Base-by-base conservation (phyloP, 1,140 invertebrate species). In the Rhyacophila brunnea region DNA sequence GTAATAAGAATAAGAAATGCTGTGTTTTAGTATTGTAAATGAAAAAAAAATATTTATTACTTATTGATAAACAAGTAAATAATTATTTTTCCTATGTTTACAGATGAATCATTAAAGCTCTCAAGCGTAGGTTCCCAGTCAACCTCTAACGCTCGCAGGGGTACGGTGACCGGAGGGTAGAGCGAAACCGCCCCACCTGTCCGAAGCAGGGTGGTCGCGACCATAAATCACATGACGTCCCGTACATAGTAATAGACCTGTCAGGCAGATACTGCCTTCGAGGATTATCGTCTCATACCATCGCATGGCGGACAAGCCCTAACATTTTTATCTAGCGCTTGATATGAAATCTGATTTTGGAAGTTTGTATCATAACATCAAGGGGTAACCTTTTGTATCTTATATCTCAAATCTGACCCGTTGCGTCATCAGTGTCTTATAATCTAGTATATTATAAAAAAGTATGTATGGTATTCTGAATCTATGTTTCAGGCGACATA, bases 221-320 rank as follows among this genome's bases (percentile, higher is more conserved):
- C 42, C 58, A 64, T 64, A 64, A 64, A 64, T 64, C 62, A 64
- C 60, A 53, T 52, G 23, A 55, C 48, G 62, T 60, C 49, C 40
- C 57, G 57, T 54, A 51, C 62, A 60, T 55, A 60, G 62, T 64
- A 64, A 64, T 64, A 64, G 62, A 64, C 40, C 62, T 64, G 62
- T 64, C 62, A 53, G 11, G 57, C 17, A 36, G 54, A 58, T 40
- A 59, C 51, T 36, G 48, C 54, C 60, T 51, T 38, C 45, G 50
- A 48, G 62, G 62, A 64, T 64, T 64, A 64, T 60, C 62, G 58
- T 43, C 45, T 42, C 62, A 40, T 17, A 14, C 44, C 43, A 60
- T 58, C 42, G 45, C 13, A 32, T 11, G 28, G 43, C 13, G 23
- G 7, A 20, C 19, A 7, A 54, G 42, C 43, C 52, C 46, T 38